phyloP scores from a whole-genome alignment of 2,113 vertebrate species.

The Pterocles orientalis region DNA sequence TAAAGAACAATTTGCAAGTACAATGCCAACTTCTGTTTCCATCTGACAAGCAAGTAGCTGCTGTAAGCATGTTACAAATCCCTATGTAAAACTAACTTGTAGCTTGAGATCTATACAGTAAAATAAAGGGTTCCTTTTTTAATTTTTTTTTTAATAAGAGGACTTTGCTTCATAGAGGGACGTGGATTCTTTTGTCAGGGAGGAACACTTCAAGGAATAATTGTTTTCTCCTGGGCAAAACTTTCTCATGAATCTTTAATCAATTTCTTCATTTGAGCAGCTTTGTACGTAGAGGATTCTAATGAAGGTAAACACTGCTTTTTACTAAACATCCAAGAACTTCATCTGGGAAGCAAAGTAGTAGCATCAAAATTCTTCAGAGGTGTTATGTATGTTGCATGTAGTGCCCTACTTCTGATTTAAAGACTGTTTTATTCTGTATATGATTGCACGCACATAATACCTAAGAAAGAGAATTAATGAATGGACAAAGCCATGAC shows the following conservation, averaged over 20 bases:
- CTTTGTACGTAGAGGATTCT: background rate
- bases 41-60: background rate
- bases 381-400: background rate
- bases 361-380: background rate
- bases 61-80: background rate
- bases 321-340: background rate
- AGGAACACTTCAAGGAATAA: background rate
- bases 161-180: background rate
- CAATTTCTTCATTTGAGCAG: background rate
- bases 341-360: background rate
- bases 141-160: background rate
- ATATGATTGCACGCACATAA: background rate
- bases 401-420: background rate
- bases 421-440: background rate
- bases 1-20: background rate
- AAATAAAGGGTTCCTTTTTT: background rate
- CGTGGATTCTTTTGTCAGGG: background rate
- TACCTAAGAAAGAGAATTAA: background rate
- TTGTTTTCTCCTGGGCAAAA: background rate
- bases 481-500: background rate
- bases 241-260: constrained; percentile 37
- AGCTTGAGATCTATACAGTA: background rate
- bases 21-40: background rate
- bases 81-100: background rate
- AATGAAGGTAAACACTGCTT: background rate